These are phyloP conservation scores for Arvicanthis niloticus DNA, from an alignment of 2,113 vertebrate species.

Conservation along the genomic window DNA sequence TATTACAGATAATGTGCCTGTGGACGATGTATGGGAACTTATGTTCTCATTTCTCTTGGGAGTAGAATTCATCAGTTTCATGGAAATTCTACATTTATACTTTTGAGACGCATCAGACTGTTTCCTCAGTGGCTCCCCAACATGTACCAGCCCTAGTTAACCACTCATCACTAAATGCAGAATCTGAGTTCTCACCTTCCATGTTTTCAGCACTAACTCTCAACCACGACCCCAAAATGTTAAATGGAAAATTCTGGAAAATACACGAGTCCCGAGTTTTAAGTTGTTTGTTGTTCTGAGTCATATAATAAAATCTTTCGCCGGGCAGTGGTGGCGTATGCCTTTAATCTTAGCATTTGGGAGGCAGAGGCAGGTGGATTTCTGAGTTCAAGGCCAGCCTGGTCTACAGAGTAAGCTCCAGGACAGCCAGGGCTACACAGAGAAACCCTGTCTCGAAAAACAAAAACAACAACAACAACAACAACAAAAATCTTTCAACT, in stretches of 20 bases:
- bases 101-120: constrained; percentile 4
- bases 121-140: constrained; percentile 2
- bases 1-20: neutral
- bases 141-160: neutral
- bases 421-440: no score
- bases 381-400: no score
- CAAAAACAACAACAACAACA: no score
- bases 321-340: no score
- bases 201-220: neutral
- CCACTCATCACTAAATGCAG: neutral
- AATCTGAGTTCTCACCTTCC: neutral
- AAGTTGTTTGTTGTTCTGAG: neutral
- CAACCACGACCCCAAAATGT: neutral
- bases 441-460: no score
- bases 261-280: neutral
- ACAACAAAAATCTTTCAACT: neutral
- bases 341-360: no score
- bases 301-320: neutral
- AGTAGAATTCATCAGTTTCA: constrained; percentile 21
- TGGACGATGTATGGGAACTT: neutral
- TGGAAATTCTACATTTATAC: constrained; percentile 34
- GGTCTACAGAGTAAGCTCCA: no score
- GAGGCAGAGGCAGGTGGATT: no score
- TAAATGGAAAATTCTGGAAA: neutral
- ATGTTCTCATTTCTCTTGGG: constrained; percentile 34